Evolutionary conservation across 2,797 vertebrate genomes (phyloP), one percentile per base, ranked within the genome.

Genomic region (Urocyon cinereoargenteus): DNA sequence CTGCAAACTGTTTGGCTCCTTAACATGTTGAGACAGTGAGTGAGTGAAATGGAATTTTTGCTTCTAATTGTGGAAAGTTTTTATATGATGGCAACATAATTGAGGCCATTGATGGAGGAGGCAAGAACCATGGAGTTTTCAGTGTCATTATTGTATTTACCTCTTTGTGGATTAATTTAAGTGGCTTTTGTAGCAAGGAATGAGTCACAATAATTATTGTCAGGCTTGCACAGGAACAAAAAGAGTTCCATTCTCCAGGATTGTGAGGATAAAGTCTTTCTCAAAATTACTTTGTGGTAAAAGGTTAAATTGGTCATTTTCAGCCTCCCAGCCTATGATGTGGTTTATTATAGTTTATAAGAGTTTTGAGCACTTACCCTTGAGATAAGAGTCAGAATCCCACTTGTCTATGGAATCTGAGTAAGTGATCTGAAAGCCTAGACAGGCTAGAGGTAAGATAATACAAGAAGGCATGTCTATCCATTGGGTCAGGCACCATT

Each of bases 241-340:
- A 98, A 94, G 68, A 49, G 28, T 82, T 95, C 85, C 5, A 28
- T 77, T 96, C 96, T 93, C 70, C n/a, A 88, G 66, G 81, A 96
- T 81, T 83, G 34, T 40, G 26, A 78, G 51, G 62, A 92, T 88
- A 91, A 92, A 96, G 40, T 78, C 84, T 96, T 66, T 64, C 79
- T 94, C 68, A 83, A n/a, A 86, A 96, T 68, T 64, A 66, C 91
- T 77, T 79, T 77, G 49, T 6, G 26, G 55, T 83, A 62, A 77
- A 79, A 92, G 36, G 34, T 57, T 83, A 45, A 82, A 55, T 86
- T 89, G 61, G 82, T 92, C 68, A 22, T 92, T 87, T 91, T 96
- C 45, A 31, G 10, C 62, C 13, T 55, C 40, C 31, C 15, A 24
- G 90, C 51, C 66, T 86, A 4, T 49, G 51, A 70, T 34, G 19